These are phyloP conservation scores for Sanderia malayensis DNA, from an alignment of 30 jellyfish, hydroid and myxozoan species.

Conservation along the genomic window DNA sequence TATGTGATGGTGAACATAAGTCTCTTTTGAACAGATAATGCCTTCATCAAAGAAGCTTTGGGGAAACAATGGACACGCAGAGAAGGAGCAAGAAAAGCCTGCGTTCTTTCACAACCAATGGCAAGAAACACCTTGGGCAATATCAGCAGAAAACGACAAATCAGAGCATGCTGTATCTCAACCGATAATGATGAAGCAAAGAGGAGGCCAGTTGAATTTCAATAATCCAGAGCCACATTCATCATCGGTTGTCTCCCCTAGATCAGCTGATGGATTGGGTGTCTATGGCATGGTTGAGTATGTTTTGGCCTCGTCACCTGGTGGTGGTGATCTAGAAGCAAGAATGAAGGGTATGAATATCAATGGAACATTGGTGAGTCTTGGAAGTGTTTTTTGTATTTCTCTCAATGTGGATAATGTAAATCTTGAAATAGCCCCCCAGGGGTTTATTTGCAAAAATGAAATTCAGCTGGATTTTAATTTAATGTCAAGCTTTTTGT, in stretches of 20 bases:
- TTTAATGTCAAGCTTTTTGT: too few relatives aligned
- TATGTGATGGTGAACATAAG: too few relatives aligned
- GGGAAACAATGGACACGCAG: conserved; percentile 60
- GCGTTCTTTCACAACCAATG: conserved; percentile 88
- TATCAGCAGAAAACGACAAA: conserved; percentile 65
- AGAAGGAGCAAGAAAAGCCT: conserved; percentile 44
- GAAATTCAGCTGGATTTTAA: too few relatives aligned
- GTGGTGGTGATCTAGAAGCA: conserved; percentile 91
- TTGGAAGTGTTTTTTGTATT: too few relatives aligned
- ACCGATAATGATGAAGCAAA: conserved; percentile 84
- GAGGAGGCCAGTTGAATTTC: conserved; percentile 66
- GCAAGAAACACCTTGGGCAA: conserved; percentile 96
- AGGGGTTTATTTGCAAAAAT: background rate
- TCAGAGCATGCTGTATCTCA: conserved; percentile 98
- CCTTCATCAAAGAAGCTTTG: conserved; percentile 69
- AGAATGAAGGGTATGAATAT: conserved; percentile 86
- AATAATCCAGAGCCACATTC: conserved; percentile 64
- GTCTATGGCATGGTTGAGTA: conserved; percentile 97
- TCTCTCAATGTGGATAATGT: too few relatives aligned
- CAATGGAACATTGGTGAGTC: conserved; percentile 64
- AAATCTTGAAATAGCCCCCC: too few relatives aligned
- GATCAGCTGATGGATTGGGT: conserved; percentile 98
- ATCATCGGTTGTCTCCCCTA: conserved; percentile 80
- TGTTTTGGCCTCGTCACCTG: conserved; percentile 98
- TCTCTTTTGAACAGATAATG: conserved; percentile 31